A percentile compares a stretch with the other conserved stretches of the same genome.
Evolutionary conservation across 2,797 vertebrate genomes (phyloP).

Genomic region (Sebastes hubbsi): DNA sequence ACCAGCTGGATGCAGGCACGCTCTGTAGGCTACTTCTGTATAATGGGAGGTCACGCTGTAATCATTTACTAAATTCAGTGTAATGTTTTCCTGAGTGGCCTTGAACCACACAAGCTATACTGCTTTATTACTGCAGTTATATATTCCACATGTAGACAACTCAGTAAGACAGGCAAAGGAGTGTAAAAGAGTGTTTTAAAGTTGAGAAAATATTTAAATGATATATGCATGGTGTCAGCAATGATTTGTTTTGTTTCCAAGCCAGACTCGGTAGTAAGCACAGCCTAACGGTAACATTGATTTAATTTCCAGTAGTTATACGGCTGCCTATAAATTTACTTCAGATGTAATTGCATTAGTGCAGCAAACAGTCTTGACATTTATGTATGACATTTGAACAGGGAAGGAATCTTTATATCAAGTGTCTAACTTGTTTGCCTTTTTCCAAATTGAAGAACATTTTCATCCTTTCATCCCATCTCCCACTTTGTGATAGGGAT

Average conservation of each 20-base stretch:
- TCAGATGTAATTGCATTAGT: not conserved
- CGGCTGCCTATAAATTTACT: not conserved
- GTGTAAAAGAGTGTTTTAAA: not conserved
- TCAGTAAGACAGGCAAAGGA: not conserved
- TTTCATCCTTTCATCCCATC: not conserved
- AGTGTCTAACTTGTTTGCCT: not conserved
- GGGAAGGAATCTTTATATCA: not conserved
- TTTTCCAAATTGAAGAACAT: not conserved
- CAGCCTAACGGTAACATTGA: not conserved
- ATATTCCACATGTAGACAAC: not conserved
- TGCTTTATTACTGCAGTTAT: not conserved
- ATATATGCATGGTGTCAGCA: not conserved
- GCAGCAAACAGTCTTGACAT: not conserved
- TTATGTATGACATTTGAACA: not conserved
- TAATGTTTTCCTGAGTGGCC: not conserved
- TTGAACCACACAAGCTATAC: not conserved
- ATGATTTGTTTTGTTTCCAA: not conserved
- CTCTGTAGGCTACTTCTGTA: not conserved
- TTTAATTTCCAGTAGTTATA: not conserved
- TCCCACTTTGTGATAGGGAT: not conserved
- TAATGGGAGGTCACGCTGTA: not conserved
- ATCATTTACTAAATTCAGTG: slow-evolving; percentile 4
- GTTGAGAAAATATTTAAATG: not conserved
- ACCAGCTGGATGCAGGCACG: not conserved
- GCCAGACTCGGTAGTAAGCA: not conserved